Evolutionary conservation across 30 jellyfish, hydroid and myxozoan genomes (phyloP), one percentile per base, ranked within the genome.

Genomic region (Sanderia malayensis): DNA sequence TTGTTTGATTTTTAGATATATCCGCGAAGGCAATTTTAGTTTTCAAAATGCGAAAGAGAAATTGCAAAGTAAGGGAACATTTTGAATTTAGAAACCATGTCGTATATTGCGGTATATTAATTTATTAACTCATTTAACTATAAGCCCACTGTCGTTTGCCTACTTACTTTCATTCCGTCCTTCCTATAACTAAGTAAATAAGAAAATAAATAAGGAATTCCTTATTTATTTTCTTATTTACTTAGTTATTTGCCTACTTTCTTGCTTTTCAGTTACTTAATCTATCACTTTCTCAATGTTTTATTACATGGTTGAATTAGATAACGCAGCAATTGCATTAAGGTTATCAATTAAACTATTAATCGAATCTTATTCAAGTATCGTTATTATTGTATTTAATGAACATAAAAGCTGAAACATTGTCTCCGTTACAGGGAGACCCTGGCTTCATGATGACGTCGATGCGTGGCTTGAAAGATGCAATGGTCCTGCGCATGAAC

Each of bases 391-490:
- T 2, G 2, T 4, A 4, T 2, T 4, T 2, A 4, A 4, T 18
- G 3, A 2, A 2, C 7, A 49, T 49, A 9, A 49, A 49, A 49
- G 11, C 8, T 19, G 6, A 49, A 49, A 2, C 11, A 4, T 49
- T 41, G 11, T 41, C 55, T 23, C 0, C n/a, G 15, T 58, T 47
- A 44, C 76, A 91, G 96, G 53, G 19, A 88, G 95, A 19, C 96
- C 95, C 1, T 79, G 98, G 96, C 82, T 82, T 9, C 70, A 52
- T 58, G 96, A 85, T 71, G 94, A 83, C 52, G 31, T 82, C 13
- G 96, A 82, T 46, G 45, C 76, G 0, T 79, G 98, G 96, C 44
- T 76, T 3, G 70, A 45, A 31, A 82, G 95, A 10, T 46, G 78
- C 70, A 53, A 46, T 23, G 82, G 90, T 20, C 71, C 80, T 26